Conservation (phyloP, 92 coral and sea anemone species). For the Epizoanthus ramosus region DNA sequence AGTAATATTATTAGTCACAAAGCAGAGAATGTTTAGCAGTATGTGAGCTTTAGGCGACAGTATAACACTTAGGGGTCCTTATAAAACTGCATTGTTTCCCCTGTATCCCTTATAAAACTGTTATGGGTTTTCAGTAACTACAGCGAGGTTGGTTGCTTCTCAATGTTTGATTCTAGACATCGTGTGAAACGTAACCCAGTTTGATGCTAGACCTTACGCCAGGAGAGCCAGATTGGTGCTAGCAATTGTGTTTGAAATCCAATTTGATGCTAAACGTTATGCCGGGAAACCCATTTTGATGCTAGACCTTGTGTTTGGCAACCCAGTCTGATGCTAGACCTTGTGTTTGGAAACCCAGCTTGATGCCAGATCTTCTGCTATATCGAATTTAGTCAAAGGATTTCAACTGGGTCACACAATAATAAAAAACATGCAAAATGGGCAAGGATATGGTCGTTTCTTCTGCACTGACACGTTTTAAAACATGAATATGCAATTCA, state of each 20-base stretch:
- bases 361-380: neutral
- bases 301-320: neutral
- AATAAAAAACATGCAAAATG: too few species aligned
- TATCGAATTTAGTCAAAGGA: too few species aligned
- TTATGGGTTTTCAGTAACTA: neutral
- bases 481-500: too few species aligned
- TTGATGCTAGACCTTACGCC: neutral
- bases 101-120: neutral
- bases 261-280: neutral
- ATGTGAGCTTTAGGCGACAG: conserved; percentile 6
- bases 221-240: neutral
- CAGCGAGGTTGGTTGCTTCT: neutral
- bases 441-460: too few species aligned
- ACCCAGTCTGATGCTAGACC: neutral
- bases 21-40: conserved; percentile 37
- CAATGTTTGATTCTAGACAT: neutral
- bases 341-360: neutral
- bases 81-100: neutral
- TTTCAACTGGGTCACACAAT: too few species aligned
- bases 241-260: neutral
- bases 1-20: conserved; percentile 38
- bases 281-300: neutral
- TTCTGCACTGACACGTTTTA: too few species aligned
- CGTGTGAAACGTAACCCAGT: neutral
- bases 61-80: conserved; percentile 22